phyloP scores from a whole-genome alignment of 2,888 invertebrate species.

The Drosophila fulvimacula region DNA sequence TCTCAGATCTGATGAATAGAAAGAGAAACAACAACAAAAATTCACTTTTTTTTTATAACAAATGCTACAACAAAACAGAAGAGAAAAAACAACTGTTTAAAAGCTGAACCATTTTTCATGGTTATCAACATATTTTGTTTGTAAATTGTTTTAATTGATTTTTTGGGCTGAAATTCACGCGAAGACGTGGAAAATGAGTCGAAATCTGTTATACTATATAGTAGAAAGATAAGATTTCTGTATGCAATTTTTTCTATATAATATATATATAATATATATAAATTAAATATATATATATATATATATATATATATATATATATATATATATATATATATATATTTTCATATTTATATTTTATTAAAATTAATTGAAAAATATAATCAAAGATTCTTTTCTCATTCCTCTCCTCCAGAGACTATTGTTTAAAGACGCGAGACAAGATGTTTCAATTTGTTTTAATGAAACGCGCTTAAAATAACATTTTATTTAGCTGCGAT shows the following conservation, averaged over 20 bases:
- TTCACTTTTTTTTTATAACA: too few relatives aligned
- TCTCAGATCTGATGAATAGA: constrained; percentile 12
- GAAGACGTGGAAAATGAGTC: background rate
- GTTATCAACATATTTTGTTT: constrained; percentile 5
- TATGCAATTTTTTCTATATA: too few relatives aligned
- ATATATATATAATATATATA: too few relatives aligned
- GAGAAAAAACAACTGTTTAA: constrained; percentile 15
- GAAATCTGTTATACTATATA: too few relatives aligned
- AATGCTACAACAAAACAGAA: background rate
- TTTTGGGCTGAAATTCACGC: background rate
- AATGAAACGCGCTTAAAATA: background rate
- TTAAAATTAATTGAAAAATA: background rate
- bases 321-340: too few relatives aligned
- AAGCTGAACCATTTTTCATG: constrained; percentile 6
- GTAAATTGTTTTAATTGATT: constrained; percentile 17
- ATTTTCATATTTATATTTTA: background rate
- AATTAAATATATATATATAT: too few relatives aligned
- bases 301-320: background rate
- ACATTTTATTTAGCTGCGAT: background rate
- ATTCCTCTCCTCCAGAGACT: too few relatives aligned
- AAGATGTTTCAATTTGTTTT: background rate
- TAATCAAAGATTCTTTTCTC: background rate
- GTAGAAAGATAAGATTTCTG: background rate
- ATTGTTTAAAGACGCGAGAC: background rate
- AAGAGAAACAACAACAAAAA: constrained; percentile 12